Evolutionary conservation across 2,113 vertebrate genomes (phyloP), one percentile per base, ranked within the genome.

Genomic region (Tenebrosternarchus preto): DNA sequence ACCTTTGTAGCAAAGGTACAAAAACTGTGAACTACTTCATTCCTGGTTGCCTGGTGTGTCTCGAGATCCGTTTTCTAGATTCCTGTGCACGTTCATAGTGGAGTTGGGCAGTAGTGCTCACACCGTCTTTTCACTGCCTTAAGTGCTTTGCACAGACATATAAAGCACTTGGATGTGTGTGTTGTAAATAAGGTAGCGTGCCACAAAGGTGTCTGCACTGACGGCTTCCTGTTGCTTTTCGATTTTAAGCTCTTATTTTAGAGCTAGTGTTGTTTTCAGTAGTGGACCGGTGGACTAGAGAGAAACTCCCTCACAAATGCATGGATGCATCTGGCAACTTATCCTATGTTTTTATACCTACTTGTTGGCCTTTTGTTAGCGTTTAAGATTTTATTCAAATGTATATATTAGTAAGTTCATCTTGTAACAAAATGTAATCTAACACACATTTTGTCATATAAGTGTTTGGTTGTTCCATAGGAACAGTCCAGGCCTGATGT

Each of bases 61-160:
- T 59, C 33, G 27, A 39, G 31, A 78, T 56, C 64, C 19, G 3
- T 6, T 3, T 4, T 68, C 64, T 68, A 39, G 64, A 39, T 20
- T 17, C 17, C 1, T 43, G 20, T 16, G 1, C 5, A 4, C 20
- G 1, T 59, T 61, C 77, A 16, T 36, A 61, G 66, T 22, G 31
- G 50, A 0, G 6, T 46, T 63, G 46, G 4, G n/a, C 50, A 36
- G 2, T 5, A 67, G 31, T n/a, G 55, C 29, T 43, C 22, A 22
- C 24, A 25, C 39, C 12, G 31, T 17, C 60, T 25, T 36, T 6
- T 2, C 2, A 6, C 33, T 2, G 69, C 20, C 0, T n/a, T n/a
- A 12, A 53, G 3, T 31, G 81, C 50, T 63, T 29, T 63, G 76
- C 90, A 90, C 91, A 92, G 83, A 27, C 50, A 29, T 53, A 12